These are phyloP conservation scores for Garrulus glandarius DNA, from an alignment of 2,797 vertebrate genomes.

Conservation along the genomic window DNA sequence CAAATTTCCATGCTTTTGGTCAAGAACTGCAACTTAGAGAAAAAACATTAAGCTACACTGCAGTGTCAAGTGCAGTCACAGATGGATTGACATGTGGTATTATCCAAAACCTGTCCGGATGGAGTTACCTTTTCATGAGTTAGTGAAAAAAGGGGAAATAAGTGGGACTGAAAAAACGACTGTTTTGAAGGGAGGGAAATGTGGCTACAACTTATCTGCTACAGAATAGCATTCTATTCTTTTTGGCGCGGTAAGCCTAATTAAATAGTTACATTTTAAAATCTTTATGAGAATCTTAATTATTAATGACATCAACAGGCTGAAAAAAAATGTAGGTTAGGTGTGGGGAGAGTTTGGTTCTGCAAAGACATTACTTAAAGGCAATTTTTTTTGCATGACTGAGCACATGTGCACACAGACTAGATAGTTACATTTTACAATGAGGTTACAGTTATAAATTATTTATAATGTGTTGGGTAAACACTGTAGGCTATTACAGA, in stretches of 20 bases:
- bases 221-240: background rate
- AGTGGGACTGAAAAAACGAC: background rate
- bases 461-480: slow-evolving; percentile 29
- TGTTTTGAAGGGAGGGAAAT: background rate
- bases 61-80: background rate
- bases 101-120: background rate
- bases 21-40: background rate
- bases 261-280: slow-evolving; percentile 42
- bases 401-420: background rate
- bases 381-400: slow-evolving; percentile 15
- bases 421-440: slow-evolving; percentile 42
- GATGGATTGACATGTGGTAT: accelerated
- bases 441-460: slow-evolving; percentile 23
- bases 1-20: background rate
- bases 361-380: slow-evolving; percentile 33
- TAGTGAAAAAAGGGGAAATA: background rate
- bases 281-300: slow-evolving; percentile 35
- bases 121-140: background rate
- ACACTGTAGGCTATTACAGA: slow-evolving; percentile 14
- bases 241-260: background rate
- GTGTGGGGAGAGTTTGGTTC: slow-evolving; percentile 2
- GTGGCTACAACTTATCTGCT: background rate
- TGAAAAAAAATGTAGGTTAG: slow-evolving; percentile 45
- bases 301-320: slow-evolving; percentile 12
- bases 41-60: background rate